A percentile compares a stretch with the other conserved stretches of the same genome.
phyloP scores from a whole-genome alignment of 2,797 vertebrate genomes.

The Mycteria americana region DNA sequence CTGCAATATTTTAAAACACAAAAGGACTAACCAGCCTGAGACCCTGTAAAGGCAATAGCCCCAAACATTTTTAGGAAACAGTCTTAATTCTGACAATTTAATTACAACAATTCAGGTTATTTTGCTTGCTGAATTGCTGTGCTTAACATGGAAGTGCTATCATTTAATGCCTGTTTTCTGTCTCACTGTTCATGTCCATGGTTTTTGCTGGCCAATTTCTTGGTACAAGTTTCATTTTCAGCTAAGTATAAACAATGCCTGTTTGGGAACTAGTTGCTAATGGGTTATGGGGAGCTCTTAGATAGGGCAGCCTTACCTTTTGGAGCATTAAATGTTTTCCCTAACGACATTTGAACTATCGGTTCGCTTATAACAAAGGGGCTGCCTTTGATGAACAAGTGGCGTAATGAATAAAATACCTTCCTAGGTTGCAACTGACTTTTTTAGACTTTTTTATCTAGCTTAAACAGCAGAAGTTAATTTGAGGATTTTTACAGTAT shows the following conservation, averaged over 20 bases:
- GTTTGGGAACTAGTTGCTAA: slow-evolving; percentile 40
- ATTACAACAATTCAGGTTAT: background rate
- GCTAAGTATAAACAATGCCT: slow-evolving; percentile 23
- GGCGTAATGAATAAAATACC: slow-evolving; percentile 63
- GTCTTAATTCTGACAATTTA: background rate
- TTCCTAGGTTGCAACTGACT: slow-evolving; percentile 12
- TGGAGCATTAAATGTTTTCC: slow-evolving; percentile 52
- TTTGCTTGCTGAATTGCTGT: background rate
- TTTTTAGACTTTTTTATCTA: slow-evolving; percentile 55
- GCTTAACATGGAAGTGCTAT: background rate
- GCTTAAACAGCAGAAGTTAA: slow-evolving; percentile 72
- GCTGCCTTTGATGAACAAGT: slow-evolving; percentile 55
- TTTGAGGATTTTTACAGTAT: slow-evolving; percentile 73
- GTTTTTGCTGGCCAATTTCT: slow-evolving; percentile 14
- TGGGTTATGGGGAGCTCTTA: slow-evolving; percentile 17
- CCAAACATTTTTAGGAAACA: background rate
- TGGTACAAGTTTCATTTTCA: slow-evolving; percentile 29
- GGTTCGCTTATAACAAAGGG: background rate
- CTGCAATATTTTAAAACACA: background rate
- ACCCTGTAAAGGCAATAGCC: background rate
- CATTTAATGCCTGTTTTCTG: background rate
- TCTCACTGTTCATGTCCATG: background rate
- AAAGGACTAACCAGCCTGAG: background rate
- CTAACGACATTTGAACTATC: slow-evolving; percentile 38
- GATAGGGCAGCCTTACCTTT: slow-evolving; percentile 37